Conservation (phyloP, 2,888 invertebrate genomes). For the Ornithoptera priamus region DNA sequence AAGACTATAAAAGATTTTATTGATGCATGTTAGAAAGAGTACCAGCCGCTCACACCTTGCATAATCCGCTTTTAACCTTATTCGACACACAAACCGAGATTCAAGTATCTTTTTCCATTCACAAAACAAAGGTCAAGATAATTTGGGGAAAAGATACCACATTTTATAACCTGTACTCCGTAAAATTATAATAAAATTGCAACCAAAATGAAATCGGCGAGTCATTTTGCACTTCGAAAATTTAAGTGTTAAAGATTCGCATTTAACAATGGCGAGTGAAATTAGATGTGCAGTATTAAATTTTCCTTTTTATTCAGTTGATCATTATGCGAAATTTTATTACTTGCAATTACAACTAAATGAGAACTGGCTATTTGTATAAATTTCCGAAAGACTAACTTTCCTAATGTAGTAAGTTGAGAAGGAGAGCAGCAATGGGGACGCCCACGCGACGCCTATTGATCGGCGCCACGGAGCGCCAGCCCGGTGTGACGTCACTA, state of each 20-base stretch:
- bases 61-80: slow-evolving; percentile 37
- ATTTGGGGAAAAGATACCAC: slow-evolving; percentile 23
- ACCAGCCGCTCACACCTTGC: slow-evolving; percentile 27
- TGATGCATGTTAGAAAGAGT: neutral
- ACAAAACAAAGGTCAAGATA: slow-evolving; percentile 29
- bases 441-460: slow-evolving; percentile 65
- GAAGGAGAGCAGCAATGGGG: slow-evolving; percentile 44
- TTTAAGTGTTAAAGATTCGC: neutral
- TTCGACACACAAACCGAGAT: slow-evolving; percentile 33
- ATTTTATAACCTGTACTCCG: slow-evolving; percentile 5
- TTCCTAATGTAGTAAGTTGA: slow-evolving; percentile 10
- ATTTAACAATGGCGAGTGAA: neutral
- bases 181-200: slow-evolving; percentile 8
- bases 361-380: neutral
- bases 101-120: slow-evolving; percentile 33
- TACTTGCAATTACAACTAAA: too few species aligned
- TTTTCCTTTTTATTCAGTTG: neutral
- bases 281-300: neutral
- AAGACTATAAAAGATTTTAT: neutral
- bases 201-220: neutral
- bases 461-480: slow-evolving; percentile 66
- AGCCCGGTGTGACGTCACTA: slow-evolving; percentile 57
- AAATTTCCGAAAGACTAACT: neutral
- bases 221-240: neutral
- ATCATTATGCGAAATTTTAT: too few species aligned